Evolutionary conservation across 2,888 invertebrate genomes (phyloP), one percentile per base, ranked within the genome.

Genomic region (Leptopilina myrica): DNA sequence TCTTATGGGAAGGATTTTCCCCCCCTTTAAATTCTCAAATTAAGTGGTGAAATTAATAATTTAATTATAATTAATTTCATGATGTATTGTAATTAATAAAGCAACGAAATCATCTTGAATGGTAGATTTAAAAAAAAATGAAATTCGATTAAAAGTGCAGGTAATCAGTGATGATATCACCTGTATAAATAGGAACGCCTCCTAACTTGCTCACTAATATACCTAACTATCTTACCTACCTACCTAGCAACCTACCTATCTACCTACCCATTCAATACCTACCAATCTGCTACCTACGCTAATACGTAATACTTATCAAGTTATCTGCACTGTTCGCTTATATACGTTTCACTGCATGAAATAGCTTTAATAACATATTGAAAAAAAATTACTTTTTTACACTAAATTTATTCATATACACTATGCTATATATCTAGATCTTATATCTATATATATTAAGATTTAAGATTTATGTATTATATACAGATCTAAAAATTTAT

Each of bases 111-210:
- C 59, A n/a, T 59, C 59, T 69, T 69, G 20, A 43, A 43, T 8
- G 8, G 6, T 8, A 43, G 43, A 43, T 43, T 43, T 5, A 7
- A 7, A 26, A 53, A 20, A 69, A 26, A 26, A 26, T 69, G 20
- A 49, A 49, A 89, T 89, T 87, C 88, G 88, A 88, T 90, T 90
- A 89, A 91, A 91, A 90, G 89, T 90, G 89, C 90, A 90, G 91
- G 91, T 90, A 91, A 91, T 91, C 88, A 88, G 80, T 89, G 89
- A 90, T 91, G 91, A 91, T 90, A 90, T 91, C 91, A 91, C 88
- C 88, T 87, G 89, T 90, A 89, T 90, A 91, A 91, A 91, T 91
- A 91, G 91, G 85, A 86, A 89, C 89, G 86, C 89, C 87, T 90
- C 87, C 88, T 88, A 88, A 87, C 87, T 88, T 87, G 79, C 53